Percentiles rank a stretch among this genome's conserved stretches.
These are phyloP conservation scores for Amazona finschi DNA, from an alignment of 2,797 vertebrate species.

Conservation along the genomic window DNA sequence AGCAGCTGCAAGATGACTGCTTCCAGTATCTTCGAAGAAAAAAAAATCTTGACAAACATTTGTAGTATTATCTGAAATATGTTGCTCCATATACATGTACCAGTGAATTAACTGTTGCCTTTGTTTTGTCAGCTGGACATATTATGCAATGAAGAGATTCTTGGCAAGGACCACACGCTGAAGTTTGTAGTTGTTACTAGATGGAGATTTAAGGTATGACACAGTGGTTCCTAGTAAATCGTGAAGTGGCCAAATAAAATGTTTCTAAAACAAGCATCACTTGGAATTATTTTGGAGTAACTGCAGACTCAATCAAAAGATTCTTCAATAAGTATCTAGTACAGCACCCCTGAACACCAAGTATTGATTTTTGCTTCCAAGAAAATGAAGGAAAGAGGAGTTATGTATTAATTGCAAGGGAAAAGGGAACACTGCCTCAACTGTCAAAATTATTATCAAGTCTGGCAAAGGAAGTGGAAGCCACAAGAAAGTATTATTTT, in stretches of 20 bases:
- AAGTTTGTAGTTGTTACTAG: conserved; percentile 99
- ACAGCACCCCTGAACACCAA: neutral
- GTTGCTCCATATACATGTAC: neutral
- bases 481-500: neutral
- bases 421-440: neutral
- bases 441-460: neutral
- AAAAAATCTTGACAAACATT: neutral
- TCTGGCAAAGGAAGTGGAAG: neutral
- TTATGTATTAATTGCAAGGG: neutral
- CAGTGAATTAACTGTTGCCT: neutral
- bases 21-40: neutral
- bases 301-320: neutral
- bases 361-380: neutral
- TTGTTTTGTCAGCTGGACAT: conserved; percentile 91
- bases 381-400: neutral
- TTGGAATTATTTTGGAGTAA: neutral
- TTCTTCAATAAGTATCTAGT: neutral
- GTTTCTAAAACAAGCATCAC: neutral
- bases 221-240: neutral
- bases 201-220: conserved; percentile 98
- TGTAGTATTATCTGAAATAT: neutral
- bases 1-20: neutral
- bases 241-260: neutral
- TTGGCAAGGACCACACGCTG: conserved; percentile 98
- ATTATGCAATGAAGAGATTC: conserved; percentile 99